Evolutionary conservation across 2,888 invertebrate genomes (phyloP).

Genomic region (Chymomyza amoena): DNA sequence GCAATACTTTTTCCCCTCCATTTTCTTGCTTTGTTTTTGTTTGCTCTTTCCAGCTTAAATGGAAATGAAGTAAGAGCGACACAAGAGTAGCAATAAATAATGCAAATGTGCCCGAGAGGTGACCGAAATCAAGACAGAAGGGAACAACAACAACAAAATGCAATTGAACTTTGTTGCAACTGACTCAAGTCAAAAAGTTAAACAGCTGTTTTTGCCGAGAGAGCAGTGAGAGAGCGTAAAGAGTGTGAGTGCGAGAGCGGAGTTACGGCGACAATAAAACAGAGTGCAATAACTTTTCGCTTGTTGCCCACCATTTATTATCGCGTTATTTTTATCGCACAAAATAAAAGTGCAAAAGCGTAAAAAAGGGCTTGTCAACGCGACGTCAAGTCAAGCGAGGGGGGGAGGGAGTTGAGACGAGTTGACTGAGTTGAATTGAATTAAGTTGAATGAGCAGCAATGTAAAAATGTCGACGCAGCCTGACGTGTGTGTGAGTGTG

Average conservation of each 20-base stretch:
- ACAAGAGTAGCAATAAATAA: slow-evolving; percentile 50
- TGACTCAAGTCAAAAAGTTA: slow-evolving; percentile 53
- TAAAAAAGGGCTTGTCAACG: slow-evolving; percentile 67
- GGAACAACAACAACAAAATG: slow-evolving; percentile 1
- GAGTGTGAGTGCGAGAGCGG: not conserved
- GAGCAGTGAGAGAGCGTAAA: slow-evolving; percentile 2
- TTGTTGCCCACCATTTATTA: slow-evolving; percentile 65
- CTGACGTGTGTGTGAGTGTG: not conserved
- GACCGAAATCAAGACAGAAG: slow-evolving; percentile 16
- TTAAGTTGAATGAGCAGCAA: slow-evolving; percentile 17
- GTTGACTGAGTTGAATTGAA: slow-evolving; percentile 14
- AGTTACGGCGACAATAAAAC: not conserved
- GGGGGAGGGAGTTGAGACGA: not conserved
- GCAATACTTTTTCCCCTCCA: slow-evolving; percentile 15
- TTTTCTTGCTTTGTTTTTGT: not conserved
- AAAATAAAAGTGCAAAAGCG: slow-evolving; percentile 61
- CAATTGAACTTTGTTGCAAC: slow-evolving; percentile 65
- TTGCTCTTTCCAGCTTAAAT: slow-evolving; percentile 52
- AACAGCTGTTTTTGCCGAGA: slow-evolving; percentile 56
- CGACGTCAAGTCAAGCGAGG: not conserved
- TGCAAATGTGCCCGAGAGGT: slow-evolving; percentile 53
- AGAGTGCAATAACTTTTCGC: slow-evolving; percentile 68
- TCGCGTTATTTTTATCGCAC: slow-evolving; percentile 71
- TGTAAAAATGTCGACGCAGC: slow-evolving; percentile 19
- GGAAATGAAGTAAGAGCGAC: slow-evolving; percentile 44